A percentile compares a stretch with the other conserved stretches of the same genome.
Evolutionary conservation across 2,113 vertebrate species (phyloP).

Genomic region (Zootoca vivipara): DNA sequence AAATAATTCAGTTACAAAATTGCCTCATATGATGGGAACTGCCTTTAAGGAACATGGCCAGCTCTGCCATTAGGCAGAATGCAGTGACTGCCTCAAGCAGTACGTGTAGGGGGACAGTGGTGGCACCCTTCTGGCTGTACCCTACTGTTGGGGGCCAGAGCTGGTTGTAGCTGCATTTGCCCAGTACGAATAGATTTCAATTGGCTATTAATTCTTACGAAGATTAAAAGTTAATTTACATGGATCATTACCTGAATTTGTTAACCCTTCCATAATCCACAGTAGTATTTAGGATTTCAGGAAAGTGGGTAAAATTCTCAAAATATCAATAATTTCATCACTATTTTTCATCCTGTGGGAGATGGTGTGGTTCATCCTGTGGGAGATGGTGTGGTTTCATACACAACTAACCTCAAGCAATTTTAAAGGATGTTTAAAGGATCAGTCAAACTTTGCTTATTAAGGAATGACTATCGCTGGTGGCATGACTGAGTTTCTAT

Average conservation of each 20-base stretch:
- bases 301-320: neutral
- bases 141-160: no score
- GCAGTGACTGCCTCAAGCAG: no score
- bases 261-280: neutral
- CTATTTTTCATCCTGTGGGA: neutral
- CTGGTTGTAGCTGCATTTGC: no score
- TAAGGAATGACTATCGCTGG: neutral
- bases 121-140: no score
- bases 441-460: neutral
- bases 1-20: neutral
- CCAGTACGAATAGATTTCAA: no score
- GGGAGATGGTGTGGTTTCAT: neutral
- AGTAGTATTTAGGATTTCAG: neutral
- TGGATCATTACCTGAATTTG: neutral
- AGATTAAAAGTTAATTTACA: no score
- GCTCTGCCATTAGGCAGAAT: no score
- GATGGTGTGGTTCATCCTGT: neutral
- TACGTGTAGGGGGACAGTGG: no score
- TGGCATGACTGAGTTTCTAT: neutral
- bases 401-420: neutral
- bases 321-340: neutral
- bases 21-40: neutral
- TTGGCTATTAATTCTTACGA: no score
- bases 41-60: neutral
- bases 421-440: neutral